Evolutionary conservation across 2,797 vertebrate species (phyloP), one percentile per base, ranked within the genome.

Genomic region (Ara ararauna): DNA sequence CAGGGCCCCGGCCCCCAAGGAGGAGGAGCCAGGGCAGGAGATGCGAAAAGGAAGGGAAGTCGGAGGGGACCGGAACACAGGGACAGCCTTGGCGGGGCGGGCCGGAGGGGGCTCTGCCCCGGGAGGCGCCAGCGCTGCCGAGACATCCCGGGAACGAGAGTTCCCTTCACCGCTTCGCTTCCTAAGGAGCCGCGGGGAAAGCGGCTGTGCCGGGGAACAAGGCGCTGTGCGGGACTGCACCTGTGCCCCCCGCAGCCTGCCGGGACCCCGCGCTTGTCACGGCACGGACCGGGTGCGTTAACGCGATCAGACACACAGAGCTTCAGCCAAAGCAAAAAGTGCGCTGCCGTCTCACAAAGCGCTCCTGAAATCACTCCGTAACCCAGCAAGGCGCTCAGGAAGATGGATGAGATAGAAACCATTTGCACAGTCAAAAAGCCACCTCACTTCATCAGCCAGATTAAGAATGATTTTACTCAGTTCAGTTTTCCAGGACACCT

Each of bases 11-110:
- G 84, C 89, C 93, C 82, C 95, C 84, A 64, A 96, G 96, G 96
- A 86, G 97, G 96, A 73, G 96, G 95, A 60, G 93, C 85, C 66
- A 51, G 45, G 58, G 32, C 62, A 2, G 58, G 60, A 74, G 40
- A 24, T 13, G 22, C 62, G 7, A 48, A 2, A 10, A 71, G 66
- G 58, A 83, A 73, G 38, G 24, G 73, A 68, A 47, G 47, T 3
- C 61, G 54, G 64, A 30, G 76, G 21, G 51, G 51, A n/a, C 21
- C 34, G 32, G 42, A 67, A 54, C 23, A 0, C n/a, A 34, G 45
- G 29, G 34, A 30, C 62, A 29, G 10, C 13, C 32, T 4, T 11
- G 48, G 30, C n/a, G 30, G 58, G 58, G 58, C 7, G 58, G 34
- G 36, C 16, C 7, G 24, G 14, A 65, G 54, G 56, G 23, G 7